Evolutionary conservation across 2,113 vertebrate genomes (phyloP).

Genomic region (Anguilla rostrata): DNA sequence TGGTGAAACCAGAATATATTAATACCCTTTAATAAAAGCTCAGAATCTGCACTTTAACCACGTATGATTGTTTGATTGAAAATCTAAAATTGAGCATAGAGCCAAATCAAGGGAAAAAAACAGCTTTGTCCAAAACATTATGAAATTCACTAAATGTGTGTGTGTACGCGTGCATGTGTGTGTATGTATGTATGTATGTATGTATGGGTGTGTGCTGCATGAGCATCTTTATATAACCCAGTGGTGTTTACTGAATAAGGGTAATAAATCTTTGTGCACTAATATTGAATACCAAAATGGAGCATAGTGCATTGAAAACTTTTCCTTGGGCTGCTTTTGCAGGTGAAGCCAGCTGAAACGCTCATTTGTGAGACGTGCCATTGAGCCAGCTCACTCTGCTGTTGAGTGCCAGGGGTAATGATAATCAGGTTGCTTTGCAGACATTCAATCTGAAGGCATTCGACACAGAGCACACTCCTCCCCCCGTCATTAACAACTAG

Average conservation of each 20-base stretch:
- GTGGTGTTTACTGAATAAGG: background rate
- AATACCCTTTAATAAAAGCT: too few relatives aligned
- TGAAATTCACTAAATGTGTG: too few relatives aligned
- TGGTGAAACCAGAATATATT: too few relatives aligned
- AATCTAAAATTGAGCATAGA: too few relatives aligned
- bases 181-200: background rate
- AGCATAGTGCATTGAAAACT: background rate
- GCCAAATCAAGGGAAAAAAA: too few relatives aligned
- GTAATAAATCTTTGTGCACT: background rate
- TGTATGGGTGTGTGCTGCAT: background rate
- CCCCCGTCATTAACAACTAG: slow-evolving; percentile 41
- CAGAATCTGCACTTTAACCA: too few relatives aligned
- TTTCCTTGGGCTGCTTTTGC: background rate
- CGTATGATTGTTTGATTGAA: too few relatives aligned
- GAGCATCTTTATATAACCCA: background rate
- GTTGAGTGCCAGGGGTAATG: slow-evolving; percentile 50
- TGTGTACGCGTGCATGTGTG: too few relatives aligned
- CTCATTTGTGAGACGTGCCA: background rate
- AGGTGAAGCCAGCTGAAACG: background rate
- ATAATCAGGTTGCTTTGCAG: slow-evolving; percentile 60
- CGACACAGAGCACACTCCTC: slow-evolving; percentile 51
- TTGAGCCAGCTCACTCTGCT: slow-evolving; percentile 55
- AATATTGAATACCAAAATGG: background rate
- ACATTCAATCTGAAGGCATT: slow-evolving; percentile 66
- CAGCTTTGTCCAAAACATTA: too few relatives aligned